These are phyloP conservation scores for Bombus balteatus DNA, from an alignment of 1,140 invertebrate genomes.

Conservation along the genomic window DNA sequence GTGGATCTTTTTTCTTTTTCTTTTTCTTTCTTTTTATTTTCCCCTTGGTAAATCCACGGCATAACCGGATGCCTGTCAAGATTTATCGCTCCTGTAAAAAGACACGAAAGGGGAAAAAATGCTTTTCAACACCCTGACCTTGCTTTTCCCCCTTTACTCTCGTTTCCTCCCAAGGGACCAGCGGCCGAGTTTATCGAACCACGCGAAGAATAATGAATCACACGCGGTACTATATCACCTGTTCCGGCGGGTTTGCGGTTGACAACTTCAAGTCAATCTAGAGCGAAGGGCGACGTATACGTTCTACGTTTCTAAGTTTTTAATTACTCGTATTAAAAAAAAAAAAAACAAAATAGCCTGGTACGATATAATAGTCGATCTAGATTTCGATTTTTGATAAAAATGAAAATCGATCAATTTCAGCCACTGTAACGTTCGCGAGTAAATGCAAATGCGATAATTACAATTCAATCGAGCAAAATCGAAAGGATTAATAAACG, in stretches of 20 bases:
- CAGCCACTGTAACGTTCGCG: not conserved
- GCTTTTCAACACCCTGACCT: conserved; percentile 23
- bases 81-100: conserved; percentile 72
- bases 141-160: conserved; percentile 30
- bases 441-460: not conserved
- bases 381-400: not conserved
- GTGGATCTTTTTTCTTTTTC: not conserved
- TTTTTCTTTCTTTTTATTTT: not conserved
- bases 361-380: not conserved
- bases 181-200: conserved; percentile 60
- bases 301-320: too few species aligned
- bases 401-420: too few species aligned
- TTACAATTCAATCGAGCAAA: not conserved
- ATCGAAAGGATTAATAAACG: not conserved
- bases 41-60: conserved; percentile 58
- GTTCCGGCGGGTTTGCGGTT: not conserved
- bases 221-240: conserved; percentile 22
- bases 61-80: conserved; percentile 56
- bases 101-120: conserved; percentile 46
- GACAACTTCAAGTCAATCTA: not conserved
- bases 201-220: conserved; percentile 52
- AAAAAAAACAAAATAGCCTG: too few species aligned
- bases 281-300: too few species aligned
- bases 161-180: conserved; percentile 9
- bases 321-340: too few species aligned